Conservation (phyloP, 2,888 invertebrate genomes). For the Graphium colonna region DNA sequence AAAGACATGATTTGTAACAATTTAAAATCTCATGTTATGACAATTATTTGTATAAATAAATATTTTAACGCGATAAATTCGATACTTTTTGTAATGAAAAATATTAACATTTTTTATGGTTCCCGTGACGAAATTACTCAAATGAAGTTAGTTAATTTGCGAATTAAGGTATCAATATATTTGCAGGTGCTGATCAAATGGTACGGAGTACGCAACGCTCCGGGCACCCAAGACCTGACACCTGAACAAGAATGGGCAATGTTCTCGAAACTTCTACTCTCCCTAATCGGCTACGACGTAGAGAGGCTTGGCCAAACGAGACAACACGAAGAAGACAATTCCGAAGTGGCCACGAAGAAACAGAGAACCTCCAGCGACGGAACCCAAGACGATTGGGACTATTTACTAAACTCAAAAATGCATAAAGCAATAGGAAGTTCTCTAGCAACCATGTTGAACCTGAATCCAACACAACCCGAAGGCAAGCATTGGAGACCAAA, state of each 20-base stretch:
- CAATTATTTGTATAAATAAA: too few relatives aligned
- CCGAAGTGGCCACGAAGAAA: slow-evolving; percentile 85
- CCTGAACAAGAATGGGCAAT: slow-evolving; percentile 89
- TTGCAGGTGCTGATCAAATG: slow-evolving; percentile 85
- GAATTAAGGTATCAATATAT: too few relatives aligned
- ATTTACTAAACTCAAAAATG: slow-evolving; percentile 80
- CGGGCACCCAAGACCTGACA: slow-evolving; percentile 89
- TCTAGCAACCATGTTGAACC: slow-evolving; percentile 63
- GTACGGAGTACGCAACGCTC: slow-evolving; percentile 93
- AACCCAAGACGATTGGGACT: slow-evolving; percentile 90
- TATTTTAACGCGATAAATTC: too few relatives aligned
- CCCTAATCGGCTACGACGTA: slow-evolving; percentile 87
- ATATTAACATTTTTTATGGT: too few relatives aligned
- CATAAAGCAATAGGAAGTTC: slow-evolving; percentile 72
- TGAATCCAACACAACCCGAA: slow-evolving; percentile 37
- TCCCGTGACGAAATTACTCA: too few relatives aligned
- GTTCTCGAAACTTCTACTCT: slow-evolving; percentile 81
- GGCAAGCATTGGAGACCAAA: slow-evolving; percentile 25
- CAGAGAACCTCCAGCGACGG: slow-evolving; percentile 89
- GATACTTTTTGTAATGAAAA: too few relatives aligned
- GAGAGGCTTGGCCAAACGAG: slow-evolving; percentile 76
- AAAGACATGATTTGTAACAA: too few relatives aligned
- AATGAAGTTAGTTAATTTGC: too few relatives aligned
- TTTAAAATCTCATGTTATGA: too few relatives aligned
- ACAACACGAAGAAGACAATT: slow-evolving; percentile 58